Evolutionary conservation across 2,113 vertebrate genomes (phyloP).

Genomic region (Perca schrenkii): DNA sequence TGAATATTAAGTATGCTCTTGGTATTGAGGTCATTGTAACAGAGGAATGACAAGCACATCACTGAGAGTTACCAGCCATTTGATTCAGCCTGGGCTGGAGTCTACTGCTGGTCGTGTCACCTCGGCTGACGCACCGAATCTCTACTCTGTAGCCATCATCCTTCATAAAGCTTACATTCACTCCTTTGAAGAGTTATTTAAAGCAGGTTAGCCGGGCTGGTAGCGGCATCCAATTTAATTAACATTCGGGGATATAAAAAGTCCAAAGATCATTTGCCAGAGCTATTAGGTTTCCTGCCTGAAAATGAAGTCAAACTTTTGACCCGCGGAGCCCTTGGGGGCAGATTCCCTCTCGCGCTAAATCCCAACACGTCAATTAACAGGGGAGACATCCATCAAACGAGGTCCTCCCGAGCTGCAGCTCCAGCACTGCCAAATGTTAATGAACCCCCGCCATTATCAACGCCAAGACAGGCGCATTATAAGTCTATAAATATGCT

Average conservation of each 20-base stretch:
- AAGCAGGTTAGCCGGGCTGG: constrained; percentile 18
- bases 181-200: constrained; percentile 42
- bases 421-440: constrained; percentile 8
- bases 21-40: constrained; percentile 44
- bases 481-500: not conserved
- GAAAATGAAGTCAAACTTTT: constrained; percentile 60
- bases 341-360: constrained; percentile 6
- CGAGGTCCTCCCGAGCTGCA: not conserved
- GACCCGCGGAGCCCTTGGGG: constrained; percentile 26
- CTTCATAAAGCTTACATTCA: constrained; percentile 14
- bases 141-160: not conserved
- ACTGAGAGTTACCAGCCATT: constrained; percentile 26
- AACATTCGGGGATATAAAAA: constrained; percentile 46
- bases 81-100: not conserved
- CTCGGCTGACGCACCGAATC: not conserved
- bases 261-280: constrained; percentile 44
- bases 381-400: constrained; percentile 44
- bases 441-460: constrained; percentile 41
- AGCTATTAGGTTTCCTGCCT: constrained; percentile 45
- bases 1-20: constrained; percentile 54
- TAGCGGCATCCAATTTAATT: constrained; percentile 55
- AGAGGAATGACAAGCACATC: constrained; percentile 40
- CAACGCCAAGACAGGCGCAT: constrained; percentile 15
- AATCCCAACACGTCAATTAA: constrained; percentile 52
- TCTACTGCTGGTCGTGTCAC: not conserved